Conservation (phyloP, 2,797 vertebrate genomes). For the Manis javanica region DNA sequence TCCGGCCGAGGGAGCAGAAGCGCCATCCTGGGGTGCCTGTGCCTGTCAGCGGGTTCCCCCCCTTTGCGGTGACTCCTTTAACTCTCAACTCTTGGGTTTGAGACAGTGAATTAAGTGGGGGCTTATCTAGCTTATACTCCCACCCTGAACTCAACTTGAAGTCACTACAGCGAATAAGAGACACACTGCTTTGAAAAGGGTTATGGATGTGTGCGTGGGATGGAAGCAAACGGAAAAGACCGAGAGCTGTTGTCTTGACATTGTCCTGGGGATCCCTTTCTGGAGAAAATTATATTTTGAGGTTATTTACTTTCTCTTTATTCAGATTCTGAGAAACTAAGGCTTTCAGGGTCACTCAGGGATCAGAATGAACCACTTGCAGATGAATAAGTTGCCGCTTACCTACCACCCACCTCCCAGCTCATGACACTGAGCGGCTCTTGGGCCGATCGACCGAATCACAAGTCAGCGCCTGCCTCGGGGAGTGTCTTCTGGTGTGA, state of each 20-base stretch:
- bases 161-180: background rate
- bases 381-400: background rate
- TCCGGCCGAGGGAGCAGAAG: background rate
- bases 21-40: rapidly evolving
- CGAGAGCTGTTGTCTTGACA: background rate
- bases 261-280: background rate
- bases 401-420: background rate
- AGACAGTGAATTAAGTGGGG: background rate
- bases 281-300: background rate
- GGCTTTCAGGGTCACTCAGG: background rate
- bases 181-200: background rate
- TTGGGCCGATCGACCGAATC: background rate
- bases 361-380: background rate
- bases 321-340: background rate
- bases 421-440: background rate
- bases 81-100: background rate
- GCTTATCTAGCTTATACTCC: background rate
- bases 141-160: background rate
- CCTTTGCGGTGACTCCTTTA: background rate
- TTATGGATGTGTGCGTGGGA: background rate
- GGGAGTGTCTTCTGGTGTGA: background rate
- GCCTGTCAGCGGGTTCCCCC: background rate
- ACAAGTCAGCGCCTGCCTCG: background rate
- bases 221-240: background rate
- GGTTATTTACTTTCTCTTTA: background rate